phyloP scores from a whole-genome alignment of 2,888 invertebrate genomes.

The Hypomecis atomaria region DNA sequence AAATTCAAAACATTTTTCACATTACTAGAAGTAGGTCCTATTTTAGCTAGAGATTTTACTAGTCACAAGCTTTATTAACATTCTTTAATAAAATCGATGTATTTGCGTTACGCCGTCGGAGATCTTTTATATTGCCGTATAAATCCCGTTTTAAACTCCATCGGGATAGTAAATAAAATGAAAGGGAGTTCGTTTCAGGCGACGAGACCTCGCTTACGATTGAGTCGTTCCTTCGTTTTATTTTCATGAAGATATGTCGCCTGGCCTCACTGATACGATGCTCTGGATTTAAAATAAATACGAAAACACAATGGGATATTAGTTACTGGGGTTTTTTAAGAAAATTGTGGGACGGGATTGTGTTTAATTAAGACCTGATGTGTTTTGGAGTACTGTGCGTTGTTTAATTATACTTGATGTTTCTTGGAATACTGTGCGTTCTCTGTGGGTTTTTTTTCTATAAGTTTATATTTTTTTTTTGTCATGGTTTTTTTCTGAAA shows the following conservation, averaged over 20 bases:
- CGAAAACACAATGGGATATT: conserved; percentile 21
- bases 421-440: too few species aligned
- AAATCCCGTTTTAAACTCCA: conserved; percentile 75
- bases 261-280: conserved; percentile 55
- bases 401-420: too few species aligned
- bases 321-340: conserved; percentile 2
- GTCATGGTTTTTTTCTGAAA: too few species aligned
- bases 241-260: conserved; percentile 79
- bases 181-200: conserved; percentile 69
- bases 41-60: too few species aligned
- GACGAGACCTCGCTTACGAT: conserved; percentile 57
- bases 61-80: conserved; percentile 31
- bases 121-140: conserved; percentile 67
- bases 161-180: conserved; percentile 73
- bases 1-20: too few species aligned
- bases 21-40: too few species aligned
- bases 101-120: conserved; percentile 53
- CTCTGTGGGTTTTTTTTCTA: too few species aligned
- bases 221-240: conserved; percentile 66
- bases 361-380: too few species aligned
- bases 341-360: neutral
- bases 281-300: conserved; percentile 41
- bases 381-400: too few species aligned
- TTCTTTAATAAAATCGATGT: conserved; percentile 46
- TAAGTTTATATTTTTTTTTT: too few species aligned